A percentile compares a stretch with the other conserved stretches of the same genome.
Conservation (phyloP, 2,888 invertebrate species). For the Dendrolimus houi region DNA sequence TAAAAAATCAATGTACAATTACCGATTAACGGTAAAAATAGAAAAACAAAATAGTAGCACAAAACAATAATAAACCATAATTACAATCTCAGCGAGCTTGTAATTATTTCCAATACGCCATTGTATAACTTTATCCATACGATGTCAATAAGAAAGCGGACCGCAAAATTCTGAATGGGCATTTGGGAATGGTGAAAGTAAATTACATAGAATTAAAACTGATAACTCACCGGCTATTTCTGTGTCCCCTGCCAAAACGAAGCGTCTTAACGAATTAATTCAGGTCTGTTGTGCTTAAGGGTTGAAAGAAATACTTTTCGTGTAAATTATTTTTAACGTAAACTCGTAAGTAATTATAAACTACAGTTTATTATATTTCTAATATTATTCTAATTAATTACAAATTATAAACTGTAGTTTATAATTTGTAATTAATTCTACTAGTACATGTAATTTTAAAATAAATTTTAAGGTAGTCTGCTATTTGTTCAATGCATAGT, state of each 20-base stretch:
- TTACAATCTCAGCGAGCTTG: background rate
- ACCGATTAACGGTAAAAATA: background rate
- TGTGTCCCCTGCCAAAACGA: conserved; percentile 40
- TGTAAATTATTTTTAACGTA: too few species aligned
- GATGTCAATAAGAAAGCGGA: conserved; percentile 15
- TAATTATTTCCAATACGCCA: conserved; percentile 1
- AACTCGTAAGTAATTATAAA: too few species aligned
- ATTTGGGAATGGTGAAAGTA: conserved; percentile 38
- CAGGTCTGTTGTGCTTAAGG: conserved; percentile 28
- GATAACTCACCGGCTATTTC: conserved; percentile 46
- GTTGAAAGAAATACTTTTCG: background rate
- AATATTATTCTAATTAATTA: too few species aligned
- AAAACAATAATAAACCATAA: background rate
- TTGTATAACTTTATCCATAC: conserved; percentile 9
- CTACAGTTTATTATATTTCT: too few species aligned
- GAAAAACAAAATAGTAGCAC: background rate
- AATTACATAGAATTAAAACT: conserved; percentile 36
- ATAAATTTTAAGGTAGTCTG: too few species aligned
- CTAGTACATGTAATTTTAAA: too few species aligned
- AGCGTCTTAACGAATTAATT: conserved; percentile 54
- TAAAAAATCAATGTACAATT: background rate
- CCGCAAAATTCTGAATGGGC: conserved; percentile 20
- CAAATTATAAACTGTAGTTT: too few species aligned
- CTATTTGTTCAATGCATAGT: too few species aligned
- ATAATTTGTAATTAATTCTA: too few species aligned